Conservation (phyloP, 2,113 vertebrate genomes). For the Crocuta crocuta region DNA sequence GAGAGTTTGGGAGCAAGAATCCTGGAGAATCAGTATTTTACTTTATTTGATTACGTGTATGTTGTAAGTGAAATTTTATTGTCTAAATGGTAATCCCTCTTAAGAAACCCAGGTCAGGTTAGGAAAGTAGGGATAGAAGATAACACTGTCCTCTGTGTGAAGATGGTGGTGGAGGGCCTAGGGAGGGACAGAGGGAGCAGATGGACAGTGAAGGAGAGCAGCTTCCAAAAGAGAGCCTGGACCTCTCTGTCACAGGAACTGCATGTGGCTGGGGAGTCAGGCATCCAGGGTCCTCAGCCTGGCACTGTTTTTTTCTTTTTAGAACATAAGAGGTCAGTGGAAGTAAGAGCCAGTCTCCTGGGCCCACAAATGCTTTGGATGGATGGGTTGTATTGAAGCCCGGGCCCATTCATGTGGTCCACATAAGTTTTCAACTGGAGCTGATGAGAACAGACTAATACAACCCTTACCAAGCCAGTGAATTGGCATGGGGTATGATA, state of each 20-base stretch:
- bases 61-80: constrained; percentile 38
- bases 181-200: neutral
- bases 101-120: neutral
- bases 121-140: neutral
- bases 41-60: constrained; percentile 41
- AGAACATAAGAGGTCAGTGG: neutral
- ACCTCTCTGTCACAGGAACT: neutral
- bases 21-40: constrained; percentile 1
- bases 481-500: neutral
- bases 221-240: neutral
- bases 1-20: neutral
- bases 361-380: neutral
- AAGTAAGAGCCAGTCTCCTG: neutral
- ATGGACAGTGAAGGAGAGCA: neutral
- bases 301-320: neutral
- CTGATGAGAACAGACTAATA: neutral
- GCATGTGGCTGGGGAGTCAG: neutral
- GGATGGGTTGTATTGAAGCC: neutral
- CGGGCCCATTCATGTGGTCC: neutral
- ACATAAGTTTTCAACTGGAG: neutral
- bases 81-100: neutral
- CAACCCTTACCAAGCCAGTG: neutral
- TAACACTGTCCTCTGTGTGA: neutral
- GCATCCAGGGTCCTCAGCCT: neutral
- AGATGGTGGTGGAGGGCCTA: neutral